Evolutionary conservation across 2,888 invertebrate genomes (phyloP).

Genomic region (Mesopsocus fuscifrons): DNA sequence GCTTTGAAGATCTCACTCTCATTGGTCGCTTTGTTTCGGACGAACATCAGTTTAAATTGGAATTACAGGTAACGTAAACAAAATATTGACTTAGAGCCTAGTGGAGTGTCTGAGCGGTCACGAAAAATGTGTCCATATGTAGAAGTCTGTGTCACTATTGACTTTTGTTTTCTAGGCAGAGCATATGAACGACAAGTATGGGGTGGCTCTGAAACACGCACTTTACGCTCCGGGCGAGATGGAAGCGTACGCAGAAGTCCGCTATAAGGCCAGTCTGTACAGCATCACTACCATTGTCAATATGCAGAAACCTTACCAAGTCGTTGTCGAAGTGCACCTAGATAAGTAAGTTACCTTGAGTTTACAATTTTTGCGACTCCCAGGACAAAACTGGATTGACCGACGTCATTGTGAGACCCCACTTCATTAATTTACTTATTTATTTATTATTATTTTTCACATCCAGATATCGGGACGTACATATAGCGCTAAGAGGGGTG

Average conservation of each 20-base stretch:
- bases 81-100: too few species aligned
- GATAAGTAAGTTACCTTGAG: constrained; percentile 40
- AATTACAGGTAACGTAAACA: constrained; percentile 40
- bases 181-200: constrained; percentile 45
- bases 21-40: constrained; percentile 48
- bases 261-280: constrained; percentile 46
- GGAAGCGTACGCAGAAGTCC: constrained; percentile 43
- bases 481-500: constrained; percentile 42
- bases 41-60: constrained; percentile 43
- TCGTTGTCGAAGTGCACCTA: constrained; percentile 52
- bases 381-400: too few species aligned
- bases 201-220: constrained; percentile 41
- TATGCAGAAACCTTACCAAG: constrained; percentile 40
- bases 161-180: constrained; percentile 39
- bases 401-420: too few species aligned
- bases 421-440: too few species aligned
- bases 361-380: neutral
- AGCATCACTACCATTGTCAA: constrained; percentile 44
- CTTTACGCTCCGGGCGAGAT: constrained; percentile 37
- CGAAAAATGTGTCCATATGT: too few species aligned
- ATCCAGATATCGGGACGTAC: constrained; percentile 53
- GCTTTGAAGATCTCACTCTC: constrained; percentile 46
- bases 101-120: too few species aligned
- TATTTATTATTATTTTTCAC: too few species aligned
- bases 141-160: too few species aligned